Conservation (phyloP, 30 jellyfish, hydroid and myxozoan species). For the Rhopilema esculentum region DNA sequence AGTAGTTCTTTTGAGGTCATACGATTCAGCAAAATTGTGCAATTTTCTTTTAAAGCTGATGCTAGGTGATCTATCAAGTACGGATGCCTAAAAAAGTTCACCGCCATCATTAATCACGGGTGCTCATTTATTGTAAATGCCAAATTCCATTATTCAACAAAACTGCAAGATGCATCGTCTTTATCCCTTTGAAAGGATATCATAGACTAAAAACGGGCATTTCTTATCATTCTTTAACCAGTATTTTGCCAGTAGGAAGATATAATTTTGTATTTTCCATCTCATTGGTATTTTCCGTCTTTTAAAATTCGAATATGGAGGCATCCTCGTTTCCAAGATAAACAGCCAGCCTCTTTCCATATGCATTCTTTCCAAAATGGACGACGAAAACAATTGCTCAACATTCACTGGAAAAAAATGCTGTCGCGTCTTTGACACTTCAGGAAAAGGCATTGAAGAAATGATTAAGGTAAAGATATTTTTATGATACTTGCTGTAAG, state of each 20-base stretch:
- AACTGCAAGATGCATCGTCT: too few species aligned
- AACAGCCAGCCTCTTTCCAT: neutral
- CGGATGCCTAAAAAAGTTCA: constrained; percentile 21
- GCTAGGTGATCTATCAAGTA: constrained; percentile 3
- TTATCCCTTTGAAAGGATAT: too few species aligned
- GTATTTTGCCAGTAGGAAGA: neutral
- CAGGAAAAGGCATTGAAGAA: neutral
- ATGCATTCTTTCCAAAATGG: neutral
- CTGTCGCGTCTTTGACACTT: neutral
- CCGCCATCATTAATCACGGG: constrained; percentile 24
- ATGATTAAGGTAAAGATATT: neutral
- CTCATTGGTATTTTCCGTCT: too few species aligned
- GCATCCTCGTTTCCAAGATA: neutral
- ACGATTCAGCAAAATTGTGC: constrained; percentile 18
- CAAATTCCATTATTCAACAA: too few species aligned
- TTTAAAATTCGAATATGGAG: too few species aligned
- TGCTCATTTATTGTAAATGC: too few species aligned
- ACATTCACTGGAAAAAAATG: neutral
- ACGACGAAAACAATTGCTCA: neutral
- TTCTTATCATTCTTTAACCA: too few species aligned
- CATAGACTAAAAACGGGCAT: too few species aligned
- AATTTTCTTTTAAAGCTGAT: constrained; percentile 23
- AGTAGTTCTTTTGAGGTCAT: constrained; percentile 24
- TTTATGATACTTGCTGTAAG: too few species aligned
- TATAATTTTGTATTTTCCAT: neutral